Base-by-base conservation (phyloP, 2,113 vertebrate genomes). In the Ellobius talpinus region DNA sequence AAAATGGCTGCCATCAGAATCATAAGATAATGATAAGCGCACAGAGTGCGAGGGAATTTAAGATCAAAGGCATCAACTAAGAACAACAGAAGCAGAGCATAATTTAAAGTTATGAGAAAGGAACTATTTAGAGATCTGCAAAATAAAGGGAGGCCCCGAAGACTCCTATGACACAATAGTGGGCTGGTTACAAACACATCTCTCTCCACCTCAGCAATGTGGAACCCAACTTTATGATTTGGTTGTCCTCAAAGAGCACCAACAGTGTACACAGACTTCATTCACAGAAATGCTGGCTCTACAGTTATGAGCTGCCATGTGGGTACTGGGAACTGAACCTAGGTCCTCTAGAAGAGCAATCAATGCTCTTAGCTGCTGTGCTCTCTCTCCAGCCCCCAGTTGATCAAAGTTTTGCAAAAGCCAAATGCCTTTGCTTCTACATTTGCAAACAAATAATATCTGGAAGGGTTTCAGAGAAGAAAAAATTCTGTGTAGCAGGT, bases 21-120 rank as follows among this genome's bases (percentile, higher is more conserved):
- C 45, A 73, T 55, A 85, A 93, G 76, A 61, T 81, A 92, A 94
- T 89, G 58, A 31, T 90, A 91, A 0, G 84, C 58, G 26, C 52
- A 73, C 63, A 92, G 77, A 81, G 33, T 10, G 21, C 3, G 87
- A 96, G 81, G 90, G 23, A 94, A 93, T 78, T 87, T 36, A 91
- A 16, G 14, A 90, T 94, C n/a, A 70, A 93, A 95, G 68, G 29
- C 61, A 79, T 87, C 86, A 66, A 86, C 31, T 76, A 74, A 42
- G 23, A 73, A 50, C 91, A 78, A 89, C 93, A 93, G 82, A 76
- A 66, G 19, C 73, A 90, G 24, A 85, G 77, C 2, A 77, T 5
- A 79, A 91, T 58, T 90, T 89, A 85, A 95, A 90, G 85, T 66
- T 84, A 68, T 0, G 77, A 95, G 55, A 87, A 91, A 76, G 29